Base-by-base conservation (phyloP, 1,140 invertebrate genomes). In the Hirudo medicinalis region DNA sequence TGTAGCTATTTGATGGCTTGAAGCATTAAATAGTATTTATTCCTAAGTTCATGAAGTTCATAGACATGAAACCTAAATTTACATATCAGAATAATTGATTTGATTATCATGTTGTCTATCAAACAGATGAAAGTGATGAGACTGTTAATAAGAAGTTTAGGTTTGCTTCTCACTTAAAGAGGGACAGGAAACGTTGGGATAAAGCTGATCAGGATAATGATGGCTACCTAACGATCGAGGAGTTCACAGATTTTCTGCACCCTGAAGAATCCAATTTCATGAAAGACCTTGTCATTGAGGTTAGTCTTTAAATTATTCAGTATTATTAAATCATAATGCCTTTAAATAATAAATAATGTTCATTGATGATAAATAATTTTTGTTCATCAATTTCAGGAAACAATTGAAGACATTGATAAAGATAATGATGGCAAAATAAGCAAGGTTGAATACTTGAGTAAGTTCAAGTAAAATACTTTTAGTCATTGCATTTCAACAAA, bases 381-480 rank as follows among this genome's bases (percentile, higher is more conserved):
- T 70, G 53, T 13, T 22, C 11, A 53, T 53, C 2, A 70, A 25
- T 70, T 54, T 54, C 43, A 79, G 79, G 96, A 99, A 86, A 98
- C 96, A 0, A 86, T 97, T 79, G 93, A 97, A 81, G 95, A 98
- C 79, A 92, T 99, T 79, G 96, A 99, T 79, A 96, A 94, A 79
- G 89, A 99, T 83, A 89, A 89, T 79, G 92, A 97, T 85, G 89
- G 91, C 72, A 84, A 83, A 77, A 85, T 89, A 72, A 86, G 85
- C 75, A 70, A 86, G 27, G 82, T 85, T 54, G 87, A 88, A 78
- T 88, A 88, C 77, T 88, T 88, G 74, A 85, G 85, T 83, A 80
- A 82, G 81, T 25, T 70, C n/a, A 13, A 54, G 27, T 4, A 53
- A n/a, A 32, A 9, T 15, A 40, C 29, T 20, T 20, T n/a, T 29